phyloP scores from a whole-genome alignment of 2,113 vertebrate genomes.

The Trematomus loennbergii region DNA sequence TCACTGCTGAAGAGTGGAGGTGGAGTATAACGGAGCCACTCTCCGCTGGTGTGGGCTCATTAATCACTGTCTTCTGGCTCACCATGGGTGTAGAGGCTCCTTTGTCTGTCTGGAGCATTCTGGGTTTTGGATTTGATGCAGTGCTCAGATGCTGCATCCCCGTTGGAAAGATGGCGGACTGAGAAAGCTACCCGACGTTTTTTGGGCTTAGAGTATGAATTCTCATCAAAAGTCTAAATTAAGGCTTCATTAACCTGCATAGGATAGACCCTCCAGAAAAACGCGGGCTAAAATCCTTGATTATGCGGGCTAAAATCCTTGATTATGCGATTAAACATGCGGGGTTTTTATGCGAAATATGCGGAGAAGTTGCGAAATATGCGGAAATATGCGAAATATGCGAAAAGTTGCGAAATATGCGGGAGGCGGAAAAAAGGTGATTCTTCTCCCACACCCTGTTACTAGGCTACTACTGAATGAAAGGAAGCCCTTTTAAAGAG shows the following conservation, averaged over 20 bases:
- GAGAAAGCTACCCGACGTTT: constrained; percentile 12
- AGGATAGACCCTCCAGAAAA: no score
- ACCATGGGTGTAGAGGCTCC: constrained; percentile 52
- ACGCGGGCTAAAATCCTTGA: no score
- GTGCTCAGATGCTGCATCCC: constrained; percentile 45
- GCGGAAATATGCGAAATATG: no score
- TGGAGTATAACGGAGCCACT: constrained; percentile 68
- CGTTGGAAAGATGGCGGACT: constrained; percentile 40
- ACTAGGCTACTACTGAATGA: no score
- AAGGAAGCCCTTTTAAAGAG: no score
- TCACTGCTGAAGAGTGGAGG: constrained; percentile 58
- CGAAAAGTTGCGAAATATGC: no score
- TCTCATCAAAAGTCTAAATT: constrained; percentile 50
- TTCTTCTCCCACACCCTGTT: no score
- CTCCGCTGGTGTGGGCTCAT: constrained; percentile 76
- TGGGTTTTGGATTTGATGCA: constrained; percentile 52
- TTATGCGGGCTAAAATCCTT: no score
- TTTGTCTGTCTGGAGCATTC: constrained; percentile 67
- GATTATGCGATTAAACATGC: no score
- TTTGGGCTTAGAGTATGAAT: constrained; percentile 18
- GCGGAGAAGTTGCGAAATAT: no score
- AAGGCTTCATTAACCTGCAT: constrained; percentile 66
- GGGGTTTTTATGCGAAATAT: no score
- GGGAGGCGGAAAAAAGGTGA: no score
- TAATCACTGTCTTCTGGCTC: constrained; percentile 77